Base-by-base conservation (phyloP, 1,140 invertebrate species). In the Drosophila navojoa region DNA sequence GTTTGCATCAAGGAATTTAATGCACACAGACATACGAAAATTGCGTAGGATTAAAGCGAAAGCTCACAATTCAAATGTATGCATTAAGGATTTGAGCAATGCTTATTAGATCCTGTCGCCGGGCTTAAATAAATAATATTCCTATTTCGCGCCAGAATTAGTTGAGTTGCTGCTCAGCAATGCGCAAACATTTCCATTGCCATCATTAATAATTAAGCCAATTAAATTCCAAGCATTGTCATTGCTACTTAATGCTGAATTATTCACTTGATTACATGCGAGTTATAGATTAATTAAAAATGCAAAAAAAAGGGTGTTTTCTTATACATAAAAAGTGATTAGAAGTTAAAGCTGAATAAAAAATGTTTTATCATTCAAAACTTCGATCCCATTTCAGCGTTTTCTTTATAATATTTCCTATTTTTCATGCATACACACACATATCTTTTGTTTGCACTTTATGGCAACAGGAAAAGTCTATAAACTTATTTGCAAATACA, bases 1-100 rank as follows among this genome's bases (percentile, higher is more conserved):
- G 47, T 64, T 60, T 42, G 55, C 29, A 61, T 67, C 66, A 67
- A 42, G 62, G 66, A 67, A 71, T 63, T 71, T 61, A 76, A 76
- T 66, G 42, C 49, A 70, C 57, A 35, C 57, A 52, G 19, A 60
- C 70, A 60, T 38, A 61, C 44, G 40, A 59, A 61, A 71, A 73
- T 69, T 50, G 57, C 38, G 13, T 16, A 54, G 73, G 68, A 55
- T 66, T 71, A 54, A 38, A 55, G 42, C 19, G 32, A 35, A 76
- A 76, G 40, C 60, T n/a, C n/a, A 19, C 59, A 50, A 70, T 73
- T 55, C 64, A 68, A 73, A 73, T 68, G 55, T 32, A 32, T 54
- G 70, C 44, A 22, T 40, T 40, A 19, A 22, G 32, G 32, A 55
- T 61, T 59, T 69, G 40, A 1, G n/a, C 38, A 59, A 53, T 59